These are phyloP conservation scores for Isichthys henryi DNA, from an alignment of 2,113 vertebrate species.

Conservation along the genomic window DNA sequence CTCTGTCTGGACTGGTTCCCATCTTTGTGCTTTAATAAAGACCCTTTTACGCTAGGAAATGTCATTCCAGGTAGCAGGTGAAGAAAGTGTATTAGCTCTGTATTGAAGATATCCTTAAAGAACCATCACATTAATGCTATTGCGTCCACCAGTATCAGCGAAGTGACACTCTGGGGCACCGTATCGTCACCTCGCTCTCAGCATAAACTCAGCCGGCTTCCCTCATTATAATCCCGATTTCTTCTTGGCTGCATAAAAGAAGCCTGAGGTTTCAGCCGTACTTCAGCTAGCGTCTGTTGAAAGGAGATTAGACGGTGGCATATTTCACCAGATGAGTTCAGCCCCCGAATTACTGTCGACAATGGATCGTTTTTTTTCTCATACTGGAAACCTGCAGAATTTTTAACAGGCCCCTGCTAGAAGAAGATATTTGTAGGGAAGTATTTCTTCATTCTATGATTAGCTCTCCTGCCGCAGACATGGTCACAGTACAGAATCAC, in stretches of 20 bases:
- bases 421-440: neutral
- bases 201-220: neutral
- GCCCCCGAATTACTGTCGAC: neutral
- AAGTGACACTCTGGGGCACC: neutral
- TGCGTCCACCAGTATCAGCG: neutral
- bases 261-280: neutral
- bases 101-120: neutral
- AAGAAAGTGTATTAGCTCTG: neutral
- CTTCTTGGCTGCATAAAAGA: neutral
- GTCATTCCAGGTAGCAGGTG: neutral
- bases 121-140: neutral
- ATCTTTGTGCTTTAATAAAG: neutral
- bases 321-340: neutral
- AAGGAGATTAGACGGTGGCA: neutral
- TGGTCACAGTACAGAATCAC: neutral
- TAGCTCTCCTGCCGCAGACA: neutral
- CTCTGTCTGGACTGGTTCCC: neutral
- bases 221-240: neutral
- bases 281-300: neutral
- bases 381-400: neutral
- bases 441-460: neutral
- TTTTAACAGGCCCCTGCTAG: neutral
- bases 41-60: neutral
- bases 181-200: neutral
- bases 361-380: neutral